A percentile compares a stretch with the other conserved stretches of the same genome.
Evolutionary conservation across 30 jellyfish, hydroid and myxozoan genomes (phyloP).

Genomic region (Pseudorhiza aurosa): DNA sequence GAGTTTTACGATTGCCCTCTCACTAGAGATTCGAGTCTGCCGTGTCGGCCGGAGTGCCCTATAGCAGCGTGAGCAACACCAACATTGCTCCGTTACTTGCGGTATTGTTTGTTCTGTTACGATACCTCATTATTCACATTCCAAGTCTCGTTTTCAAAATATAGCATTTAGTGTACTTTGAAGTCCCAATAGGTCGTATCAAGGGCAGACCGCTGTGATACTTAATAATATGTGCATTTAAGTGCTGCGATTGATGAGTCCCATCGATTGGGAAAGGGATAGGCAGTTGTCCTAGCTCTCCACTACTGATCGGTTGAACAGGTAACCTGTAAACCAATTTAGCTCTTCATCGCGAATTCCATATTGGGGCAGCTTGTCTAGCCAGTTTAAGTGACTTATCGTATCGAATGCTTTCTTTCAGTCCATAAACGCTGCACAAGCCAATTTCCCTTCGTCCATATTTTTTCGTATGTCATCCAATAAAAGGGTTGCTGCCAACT

Average conservation of each 20-base stretch:
- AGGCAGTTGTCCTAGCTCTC: no score
- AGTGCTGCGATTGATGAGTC: not conserved
- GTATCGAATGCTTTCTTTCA: conserved; percentile 21
- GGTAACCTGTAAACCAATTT: conserved; percentile 27
- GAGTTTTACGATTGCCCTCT: no score
- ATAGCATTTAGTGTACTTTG: not conserved
- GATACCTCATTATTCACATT: not conserved
- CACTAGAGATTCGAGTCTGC: no score
- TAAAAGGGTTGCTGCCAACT: conserved; percentile 39
- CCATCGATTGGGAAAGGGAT: not conserved
- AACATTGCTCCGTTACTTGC: not conserved
- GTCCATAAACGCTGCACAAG: conserved; percentile 17
- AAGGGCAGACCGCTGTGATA: no score
- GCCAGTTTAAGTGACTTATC: not conserved
- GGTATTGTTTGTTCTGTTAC: not conserved
- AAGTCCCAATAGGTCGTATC: no score
- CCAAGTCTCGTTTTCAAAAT: conserved; percentile 5
- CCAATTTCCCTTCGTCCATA: conserved; percentile 29
- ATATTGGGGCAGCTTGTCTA: not conserved
- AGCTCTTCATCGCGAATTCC: conserved; percentile 11
- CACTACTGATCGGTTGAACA: not conserved
- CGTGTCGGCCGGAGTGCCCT: no score
- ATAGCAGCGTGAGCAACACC: no score
- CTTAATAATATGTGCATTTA: not conserved
- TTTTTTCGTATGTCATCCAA: conserved; percentile 22